Percentiles rank a stretch among this genome's conserved stretches.
phyloP scores from a whole-genome alignment of 2,888 invertebrate species.

The Furcula furcula region DNA sequence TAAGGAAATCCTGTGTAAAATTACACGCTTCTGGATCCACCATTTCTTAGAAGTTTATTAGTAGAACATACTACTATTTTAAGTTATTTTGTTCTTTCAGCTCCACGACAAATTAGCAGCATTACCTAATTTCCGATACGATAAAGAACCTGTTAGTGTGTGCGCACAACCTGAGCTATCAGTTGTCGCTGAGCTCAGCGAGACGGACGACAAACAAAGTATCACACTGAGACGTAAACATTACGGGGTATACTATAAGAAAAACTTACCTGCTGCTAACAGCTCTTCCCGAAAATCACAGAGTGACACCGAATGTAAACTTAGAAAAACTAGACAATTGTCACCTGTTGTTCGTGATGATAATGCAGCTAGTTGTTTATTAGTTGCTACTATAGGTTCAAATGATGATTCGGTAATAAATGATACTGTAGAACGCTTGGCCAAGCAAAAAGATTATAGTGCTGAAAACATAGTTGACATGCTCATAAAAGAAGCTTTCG shows the following conservation, averaged over 20 bases:
- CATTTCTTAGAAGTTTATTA: too few species aligned
- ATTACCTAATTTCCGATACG: slow-evolving; percentile 42
- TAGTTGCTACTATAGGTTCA: slow-evolving; percentile 49
- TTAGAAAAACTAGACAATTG: slow-evolving; percentile 12
- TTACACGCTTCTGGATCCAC: too few species aligned
- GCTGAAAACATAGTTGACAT: slow-evolving; percentile 49
- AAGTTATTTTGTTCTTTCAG: slow-evolving; percentile 47
- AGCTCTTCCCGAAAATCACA: slow-evolving; percentile 23
- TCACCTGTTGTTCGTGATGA: slow-evolving; percentile 37
- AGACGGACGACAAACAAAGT: slow-evolving; percentile 36
- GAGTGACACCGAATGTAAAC: slow-evolving; percentile 35
- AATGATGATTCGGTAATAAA: slow-evolving; percentile 50
- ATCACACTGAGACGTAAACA: slow-evolving; percentile 32
- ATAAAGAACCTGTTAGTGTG: slow-evolving; percentile 44
- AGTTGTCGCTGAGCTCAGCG: slow-evolving; percentile 52
- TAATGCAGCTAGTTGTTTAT: slow-evolving; percentile 39
- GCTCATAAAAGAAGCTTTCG: slow-evolving; percentile 52
- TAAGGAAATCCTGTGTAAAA: too few species aligned
- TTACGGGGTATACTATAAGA: slow-evolving; percentile 36
- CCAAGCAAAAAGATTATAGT: slow-evolving; percentile 40
- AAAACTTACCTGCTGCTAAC: slow-evolving; percentile 7
- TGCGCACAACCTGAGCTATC: slow-evolving; percentile 51
- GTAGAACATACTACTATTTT: too few species aligned
- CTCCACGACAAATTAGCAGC: slow-evolving; percentile 54
- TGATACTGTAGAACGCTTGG: slow-evolving; percentile 46